phyloP scores from a whole-genome alignment of 2,113 vertebrate genomes.

The Crotalus horridus region DNA sequence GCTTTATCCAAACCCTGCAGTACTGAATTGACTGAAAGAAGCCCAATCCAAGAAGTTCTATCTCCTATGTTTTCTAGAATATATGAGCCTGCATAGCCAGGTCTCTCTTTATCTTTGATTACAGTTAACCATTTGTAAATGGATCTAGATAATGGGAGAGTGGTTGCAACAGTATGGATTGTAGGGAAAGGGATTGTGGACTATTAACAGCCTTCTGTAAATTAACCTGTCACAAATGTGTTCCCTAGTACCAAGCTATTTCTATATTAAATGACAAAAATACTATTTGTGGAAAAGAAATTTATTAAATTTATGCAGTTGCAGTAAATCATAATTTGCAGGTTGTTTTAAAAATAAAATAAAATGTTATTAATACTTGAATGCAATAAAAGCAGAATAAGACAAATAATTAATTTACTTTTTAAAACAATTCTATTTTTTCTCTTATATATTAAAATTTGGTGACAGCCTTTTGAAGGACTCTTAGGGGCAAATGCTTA shows the following conservation, averaged over 20 bases:
- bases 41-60: not conserved
- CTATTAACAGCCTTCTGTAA: too few species aligned
- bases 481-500: not conserved
- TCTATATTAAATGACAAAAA: not conserved
- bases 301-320: not conserved
- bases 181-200: not conserved
- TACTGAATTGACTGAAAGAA: not conserved
- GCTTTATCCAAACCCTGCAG: not conserved
- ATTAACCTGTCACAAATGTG: not conserved
- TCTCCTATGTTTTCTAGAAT: not conserved
- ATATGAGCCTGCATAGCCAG: not conserved
- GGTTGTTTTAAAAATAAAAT: not conserved
- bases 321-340: not conserved
- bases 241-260: not conserved
- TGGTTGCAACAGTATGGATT: not conserved
- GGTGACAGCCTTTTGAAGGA: not conserved
- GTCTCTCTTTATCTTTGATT: not conserved
- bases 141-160: not conserved
- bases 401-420: not conserved
- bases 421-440: not conserved
- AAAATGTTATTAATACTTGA: not conserved
- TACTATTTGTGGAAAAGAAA: not conserved
- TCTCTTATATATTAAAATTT: not conserved
- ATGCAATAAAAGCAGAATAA: not conserved
- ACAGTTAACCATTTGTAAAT: not conserved